Base-by-base conservation (phyloP, 1,140 invertebrate species). In the Brachionus plicatilis region DNA sequence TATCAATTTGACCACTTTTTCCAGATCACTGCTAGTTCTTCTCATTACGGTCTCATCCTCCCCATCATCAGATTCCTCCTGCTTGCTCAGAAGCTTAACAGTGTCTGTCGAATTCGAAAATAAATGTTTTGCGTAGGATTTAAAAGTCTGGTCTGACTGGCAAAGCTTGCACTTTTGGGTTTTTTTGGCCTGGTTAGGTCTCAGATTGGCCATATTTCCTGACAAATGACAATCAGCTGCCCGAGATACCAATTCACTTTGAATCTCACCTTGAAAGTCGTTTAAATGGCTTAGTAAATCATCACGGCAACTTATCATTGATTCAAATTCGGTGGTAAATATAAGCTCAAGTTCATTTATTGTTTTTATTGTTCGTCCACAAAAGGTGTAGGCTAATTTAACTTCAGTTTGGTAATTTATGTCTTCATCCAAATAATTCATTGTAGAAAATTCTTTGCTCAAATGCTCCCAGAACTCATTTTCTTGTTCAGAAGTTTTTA, bases 191-290 rank as follows among this genome's bases (percentile, higher is more conserved):
- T n/a, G n/a, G 20, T 60, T 45, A 24, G 41, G 78, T 86, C 41
- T 24, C 3, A 53, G 45, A 65, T 47, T 83, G 12, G 7, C n/a
- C 17, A 41, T 29, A 14, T 80, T 33, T 12, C 90, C 91, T 66
- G 92, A 88, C 50, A 94, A 90, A 88, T 94, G 94, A 86, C 94
- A 94, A 72, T 91, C 89, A 27, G 92, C 91, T 2, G 93, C 92
- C 78, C 86, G 85, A 68, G 90, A 88, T 17, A 93, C 90, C 24
- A 93, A 88, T 9, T 88, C 85, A 60, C 87, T 84, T 9, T 88
- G 87, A 24, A 89, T 87, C 2, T 86, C 85, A 4, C 83, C 85
- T 79, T 87, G 85, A 27, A 92, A 86, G 8, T 87, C 83, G 11
- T 87, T 85, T 9, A 92, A 84, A 8, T 86, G 85, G 76, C 87